These are phyloP conservation scores for Acronicta alni DNA, from an alignment of 2,888 invertebrate species.

Conservation along the genomic window DNA sequence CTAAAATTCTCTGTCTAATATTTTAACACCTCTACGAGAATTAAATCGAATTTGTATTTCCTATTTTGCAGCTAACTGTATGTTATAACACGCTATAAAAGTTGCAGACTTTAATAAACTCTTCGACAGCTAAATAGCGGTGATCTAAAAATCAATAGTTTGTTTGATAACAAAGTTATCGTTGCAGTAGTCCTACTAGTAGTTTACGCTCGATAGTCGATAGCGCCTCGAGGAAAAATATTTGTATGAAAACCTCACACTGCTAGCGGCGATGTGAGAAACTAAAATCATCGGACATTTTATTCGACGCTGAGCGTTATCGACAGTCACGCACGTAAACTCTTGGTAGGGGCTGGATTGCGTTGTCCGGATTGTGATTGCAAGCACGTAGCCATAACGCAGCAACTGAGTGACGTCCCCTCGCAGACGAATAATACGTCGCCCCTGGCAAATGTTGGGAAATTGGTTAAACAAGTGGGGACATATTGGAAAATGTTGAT, in stretches of 20 bases:
- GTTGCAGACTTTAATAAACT: slow-evolving; percentile 51
- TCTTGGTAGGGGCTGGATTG: slow-evolving; percentile 32
- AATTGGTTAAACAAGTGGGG: slow-evolving; percentile 57
- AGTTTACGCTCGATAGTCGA: neutral
- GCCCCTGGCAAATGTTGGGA: slow-evolving; percentile 60
- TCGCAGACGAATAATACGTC: slow-evolving; percentile 72
- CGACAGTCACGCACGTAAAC: neutral
- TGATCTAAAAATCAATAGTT: slow-evolving; percentile 60
- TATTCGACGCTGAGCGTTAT: neutral
- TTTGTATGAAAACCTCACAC: neutral
- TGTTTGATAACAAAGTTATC: slow-evolving; percentile 59
- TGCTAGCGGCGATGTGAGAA: no score
- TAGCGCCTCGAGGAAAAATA: neutral
- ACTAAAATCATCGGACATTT: no score
- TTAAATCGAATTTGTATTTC: slow-evolving; percentile 46
- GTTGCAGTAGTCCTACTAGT: slow-evolving; percentile 39
- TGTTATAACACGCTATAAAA: slow-evolving; percentile 44
- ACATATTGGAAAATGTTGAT: slow-evolving; percentile 48
- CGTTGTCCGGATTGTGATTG: slow-evolving; percentile 66
- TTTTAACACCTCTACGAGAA: slow-evolving; percentile 31
- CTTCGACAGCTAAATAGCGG: slow-evolving; percentile 52
- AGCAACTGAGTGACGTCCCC: slow-evolving; percentile 83
- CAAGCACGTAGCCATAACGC: slow-evolving; percentile 84
- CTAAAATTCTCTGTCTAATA: slow-evolving; percentile 30
- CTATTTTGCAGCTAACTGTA: slow-evolving; percentile 34